Evolutionary conservation across 2,797 vertebrate genomes (phyloP).

Genomic region (Catamblyrhynchus diadema): DNA sequence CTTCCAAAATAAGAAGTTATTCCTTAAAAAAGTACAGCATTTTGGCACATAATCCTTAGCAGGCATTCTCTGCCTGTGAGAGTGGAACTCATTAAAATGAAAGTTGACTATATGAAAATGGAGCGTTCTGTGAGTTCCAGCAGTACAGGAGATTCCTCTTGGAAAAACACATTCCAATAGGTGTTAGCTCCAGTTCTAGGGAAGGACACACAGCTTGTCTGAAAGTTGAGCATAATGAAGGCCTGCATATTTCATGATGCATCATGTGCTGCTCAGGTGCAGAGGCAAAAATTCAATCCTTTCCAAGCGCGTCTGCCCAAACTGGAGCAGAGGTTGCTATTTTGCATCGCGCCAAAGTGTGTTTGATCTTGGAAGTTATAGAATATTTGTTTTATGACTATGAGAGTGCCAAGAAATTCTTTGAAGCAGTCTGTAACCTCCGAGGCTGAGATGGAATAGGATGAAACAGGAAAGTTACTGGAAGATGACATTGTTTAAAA

Average conservation of each 20-base stretch:
- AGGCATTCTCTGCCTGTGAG: background rate
- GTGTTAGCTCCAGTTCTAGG: background rate
- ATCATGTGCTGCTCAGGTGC: constrained; percentile 51
- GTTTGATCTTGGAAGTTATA: constrained; percentile 62
- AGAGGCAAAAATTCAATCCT: constrained; percentile 47
- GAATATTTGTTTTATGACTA: constrained; percentile 68
- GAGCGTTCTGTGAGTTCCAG: background rate
- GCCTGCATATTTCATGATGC: constrained; percentile 27
- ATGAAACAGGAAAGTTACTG: constrained; percentile 59
- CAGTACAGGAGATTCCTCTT: background rate
- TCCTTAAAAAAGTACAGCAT: background rate
- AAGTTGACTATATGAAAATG: background rate
- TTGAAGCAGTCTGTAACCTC: constrained; percentile 58
- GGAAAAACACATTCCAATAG: background rate
- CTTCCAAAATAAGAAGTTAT: background rate
- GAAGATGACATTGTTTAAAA: constrained; percentile 24
- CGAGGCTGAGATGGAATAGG: constrained; percentile 53
- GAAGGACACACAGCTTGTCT: background rate
- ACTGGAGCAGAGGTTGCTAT: constrained; percentile 48
- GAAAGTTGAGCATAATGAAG: background rate
- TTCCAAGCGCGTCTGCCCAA: constrained; percentile 12
- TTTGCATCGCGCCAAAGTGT: constrained; percentile 40
- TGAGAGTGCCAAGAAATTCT: constrained; percentile 59
- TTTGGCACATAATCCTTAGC: background rate
- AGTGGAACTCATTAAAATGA: background rate